phyloP scores from a whole-genome alignment of 2,113 vertebrate genomes.

The Mobula birostris region DNA sequence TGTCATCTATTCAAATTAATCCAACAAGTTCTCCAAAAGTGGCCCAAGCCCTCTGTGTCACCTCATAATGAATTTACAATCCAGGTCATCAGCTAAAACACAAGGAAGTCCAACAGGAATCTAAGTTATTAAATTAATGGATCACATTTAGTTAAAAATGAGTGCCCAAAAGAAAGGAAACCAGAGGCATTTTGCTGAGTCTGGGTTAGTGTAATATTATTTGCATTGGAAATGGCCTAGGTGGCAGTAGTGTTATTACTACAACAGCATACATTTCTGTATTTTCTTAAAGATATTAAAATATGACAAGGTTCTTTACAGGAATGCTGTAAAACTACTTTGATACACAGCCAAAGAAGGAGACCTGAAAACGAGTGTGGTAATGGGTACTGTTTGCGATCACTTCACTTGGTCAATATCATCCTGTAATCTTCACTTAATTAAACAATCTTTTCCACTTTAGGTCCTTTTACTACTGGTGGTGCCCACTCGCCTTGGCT shows the following conservation, averaged over 20 bases:
- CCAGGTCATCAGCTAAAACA: too few relatives aligned
- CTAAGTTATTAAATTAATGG: not conserved
- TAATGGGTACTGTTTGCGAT: too few relatives aligned
- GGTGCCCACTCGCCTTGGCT: too few relatives aligned
- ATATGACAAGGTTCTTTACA: not conserved
- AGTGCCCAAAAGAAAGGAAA: not conserved
- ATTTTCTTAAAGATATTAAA: not conserved
- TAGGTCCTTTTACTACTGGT: too few relatives aligned
- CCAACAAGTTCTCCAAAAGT: not conserved
- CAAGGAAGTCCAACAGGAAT: not conserved
- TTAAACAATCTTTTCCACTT: too few relatives aligned
- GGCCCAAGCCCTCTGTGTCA: not conserved
- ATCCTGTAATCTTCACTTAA: too few relatives aligned
- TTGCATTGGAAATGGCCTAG: not conserved
- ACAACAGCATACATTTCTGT: too few relatives aligned
- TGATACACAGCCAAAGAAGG: too few relatives aligned
- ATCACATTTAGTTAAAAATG: not conserved
- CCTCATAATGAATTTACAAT: not conserved
- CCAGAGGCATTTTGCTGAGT: not conserved
- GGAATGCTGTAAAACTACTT: not conserved
- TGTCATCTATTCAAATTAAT: not conserved
- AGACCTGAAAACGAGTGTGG: not conserved
- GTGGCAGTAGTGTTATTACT: not conserved
- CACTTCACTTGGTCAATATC: too few relatives aligned
- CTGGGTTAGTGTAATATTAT: not conserved